Conservation (phyloP, 1,140 invertebrate genomes). For the Bilobella aurantiaca region DNA sequence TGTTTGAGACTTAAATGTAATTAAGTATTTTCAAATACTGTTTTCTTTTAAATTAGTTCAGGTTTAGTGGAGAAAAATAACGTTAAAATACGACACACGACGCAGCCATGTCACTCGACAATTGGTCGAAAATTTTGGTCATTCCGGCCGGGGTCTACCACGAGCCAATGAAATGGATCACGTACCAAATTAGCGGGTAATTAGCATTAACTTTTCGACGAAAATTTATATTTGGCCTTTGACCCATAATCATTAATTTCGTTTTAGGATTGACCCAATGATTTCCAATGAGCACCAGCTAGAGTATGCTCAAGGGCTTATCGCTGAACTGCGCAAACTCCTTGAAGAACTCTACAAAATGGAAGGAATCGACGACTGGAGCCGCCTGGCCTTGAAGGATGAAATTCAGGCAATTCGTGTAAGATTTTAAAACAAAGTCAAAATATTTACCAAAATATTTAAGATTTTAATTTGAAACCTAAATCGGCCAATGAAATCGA, state of each 20-base stretch:
- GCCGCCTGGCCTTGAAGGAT: background rate
- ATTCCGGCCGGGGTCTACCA: background rate
- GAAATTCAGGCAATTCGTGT: background rate
- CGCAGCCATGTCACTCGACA: background rate
- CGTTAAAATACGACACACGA: no score
- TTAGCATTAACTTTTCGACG: no score
- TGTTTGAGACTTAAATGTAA: no score
- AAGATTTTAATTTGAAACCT: no score
- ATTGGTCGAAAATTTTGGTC: constrained; percentile 8
- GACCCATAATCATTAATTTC: no score
- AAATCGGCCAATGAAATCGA: no score
- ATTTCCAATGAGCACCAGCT: background rate
- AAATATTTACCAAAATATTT: no score
- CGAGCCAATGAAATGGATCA: background rate
- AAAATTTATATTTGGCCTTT: background rate
- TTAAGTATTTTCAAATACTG: no score
- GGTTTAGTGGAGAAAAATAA: no score
- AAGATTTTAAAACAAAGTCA: background rate
- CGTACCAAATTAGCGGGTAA: background rate
- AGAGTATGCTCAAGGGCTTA: background rate
- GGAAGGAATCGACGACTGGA: background rate
- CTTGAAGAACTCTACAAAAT: background rate
- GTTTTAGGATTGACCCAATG: background rate
- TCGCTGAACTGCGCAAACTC: background rate
- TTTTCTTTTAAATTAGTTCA: no score